These are phyloP conservation scores for Lasiommata megera DNA, from an alignment of 2,888 invertebrate genomes.

Conservation along the genomic window DNA sequence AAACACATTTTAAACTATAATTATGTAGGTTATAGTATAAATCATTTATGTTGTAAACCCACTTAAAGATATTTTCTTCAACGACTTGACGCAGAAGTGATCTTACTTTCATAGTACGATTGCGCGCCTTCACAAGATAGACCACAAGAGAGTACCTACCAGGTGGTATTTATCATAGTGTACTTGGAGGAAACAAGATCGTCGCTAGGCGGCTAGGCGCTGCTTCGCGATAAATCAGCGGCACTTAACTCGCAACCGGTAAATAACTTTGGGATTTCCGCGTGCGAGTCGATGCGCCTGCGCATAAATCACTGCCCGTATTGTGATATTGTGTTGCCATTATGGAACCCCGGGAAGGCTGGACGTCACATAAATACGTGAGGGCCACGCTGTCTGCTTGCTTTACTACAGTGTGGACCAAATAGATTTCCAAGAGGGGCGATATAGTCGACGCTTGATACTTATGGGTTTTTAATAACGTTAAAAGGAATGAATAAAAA, in stretches of 20 bases:
- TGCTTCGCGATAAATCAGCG: conserved; percentile 76
- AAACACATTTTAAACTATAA: no score
- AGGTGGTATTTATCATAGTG: conserved; percentile 44
- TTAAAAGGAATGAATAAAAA: no score
- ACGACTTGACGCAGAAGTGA: not conserved
- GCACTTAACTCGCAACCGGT: conserved; percentile 80
- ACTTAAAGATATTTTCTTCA: no score
- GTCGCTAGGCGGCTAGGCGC: conserved; percentile 60
- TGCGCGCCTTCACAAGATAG: conserved; percentile 21
- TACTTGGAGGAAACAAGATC: conserved; percentile 69
- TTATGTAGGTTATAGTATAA: no score
- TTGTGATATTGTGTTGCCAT: conserved; percentile 82
- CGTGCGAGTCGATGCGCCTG: conserved; percentile 76
- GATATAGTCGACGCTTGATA: no score
- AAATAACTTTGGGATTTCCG: conserved; percentile 82
- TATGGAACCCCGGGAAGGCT: conserved; percentile 68
- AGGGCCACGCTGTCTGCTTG: conserved; percentile 36
- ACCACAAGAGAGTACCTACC: conserved; percentile 32
- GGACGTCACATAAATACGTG: conserved; percentile 72
- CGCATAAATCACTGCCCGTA: conserved; percentile 79
- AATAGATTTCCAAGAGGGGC: no score
- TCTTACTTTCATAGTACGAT: not conserved
- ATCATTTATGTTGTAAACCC: no score
- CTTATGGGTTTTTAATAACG: no score
- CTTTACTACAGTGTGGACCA: not conserved